phyloP scores from a whole-genome alignment of 2,797 vertebrate species.

The Lemur catta region DNA sequence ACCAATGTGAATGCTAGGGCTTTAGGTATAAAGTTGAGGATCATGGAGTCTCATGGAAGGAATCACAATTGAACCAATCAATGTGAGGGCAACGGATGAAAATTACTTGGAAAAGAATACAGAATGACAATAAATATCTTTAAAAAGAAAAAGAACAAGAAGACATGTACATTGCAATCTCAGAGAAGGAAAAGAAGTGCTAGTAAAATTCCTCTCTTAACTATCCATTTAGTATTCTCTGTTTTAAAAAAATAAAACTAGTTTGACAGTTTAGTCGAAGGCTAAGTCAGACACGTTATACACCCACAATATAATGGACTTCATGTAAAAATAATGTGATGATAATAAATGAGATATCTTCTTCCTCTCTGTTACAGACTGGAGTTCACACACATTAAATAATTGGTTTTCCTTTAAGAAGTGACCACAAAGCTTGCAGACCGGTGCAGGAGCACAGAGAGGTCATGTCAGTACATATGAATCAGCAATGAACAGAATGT shows the following conservation, averaged over 20 bases:
- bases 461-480: conserved; percentile 36
- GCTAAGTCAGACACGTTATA: neutral
- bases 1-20: neutral
- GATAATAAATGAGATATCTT: neutral
- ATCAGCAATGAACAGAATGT: conserved; percentile 48
- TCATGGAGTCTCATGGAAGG: neutral
- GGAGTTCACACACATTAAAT: neutral
- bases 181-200: neutral
- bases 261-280: neutral
- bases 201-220: neutral
- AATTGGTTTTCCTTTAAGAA: neutral
- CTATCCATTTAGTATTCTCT: neutral
- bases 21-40: neutral
- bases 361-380: neutral
- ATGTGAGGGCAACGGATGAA: neutral
- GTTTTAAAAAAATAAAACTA: neutral
- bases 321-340: conserved; percentile 2
- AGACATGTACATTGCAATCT: neutral
- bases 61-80: neutral
- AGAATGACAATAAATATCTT: neutral
- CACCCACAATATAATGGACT: neutral
- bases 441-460: conserved; percentile 2
- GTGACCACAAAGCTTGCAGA: neutral
- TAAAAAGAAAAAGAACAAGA: neutral
- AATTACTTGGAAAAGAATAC: neutral